A percentile compares a stretch with the other conserved stretches of the same genome.
Conservation (phyloP, 2,888 invertebrate genomes). For the Sipha maydis region DNA sequence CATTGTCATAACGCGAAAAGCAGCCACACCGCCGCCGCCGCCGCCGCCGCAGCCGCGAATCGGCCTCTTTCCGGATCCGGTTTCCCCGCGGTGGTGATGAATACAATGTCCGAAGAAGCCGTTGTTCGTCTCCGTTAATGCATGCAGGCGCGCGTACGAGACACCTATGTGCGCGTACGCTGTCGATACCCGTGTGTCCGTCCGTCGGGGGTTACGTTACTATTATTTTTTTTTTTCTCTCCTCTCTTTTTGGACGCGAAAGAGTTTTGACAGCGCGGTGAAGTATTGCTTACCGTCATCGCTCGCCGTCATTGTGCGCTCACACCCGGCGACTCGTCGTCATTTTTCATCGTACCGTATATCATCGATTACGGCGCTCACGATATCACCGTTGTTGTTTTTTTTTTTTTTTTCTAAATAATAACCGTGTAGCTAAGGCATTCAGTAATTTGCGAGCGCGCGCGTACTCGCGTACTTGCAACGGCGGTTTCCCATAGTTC, state of each 20-base stretch:
- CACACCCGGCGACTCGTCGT: not conserved
- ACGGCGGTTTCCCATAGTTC: too few species aligned
- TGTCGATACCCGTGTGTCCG: not conserved
- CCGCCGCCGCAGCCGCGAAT: not conserved
- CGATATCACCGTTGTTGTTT: too few species aligned
- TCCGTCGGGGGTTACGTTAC: not conserved
- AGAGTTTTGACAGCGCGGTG: slow-evolving; percentile 43
- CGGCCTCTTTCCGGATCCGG: slow-evolving; percentile 44
- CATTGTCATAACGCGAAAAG: not conserved
- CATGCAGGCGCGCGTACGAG: not conserved
- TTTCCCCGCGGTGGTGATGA: not conserved
- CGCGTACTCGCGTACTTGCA: too few species aligned
- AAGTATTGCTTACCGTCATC: slow-evolving; percentile 52
- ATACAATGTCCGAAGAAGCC: not conserved
- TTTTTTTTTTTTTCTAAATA: too few species aligned
- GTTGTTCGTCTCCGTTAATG: not conserved
- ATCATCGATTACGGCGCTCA: too few species aligned
- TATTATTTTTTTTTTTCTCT: not conserved
- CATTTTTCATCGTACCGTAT: not conserved
- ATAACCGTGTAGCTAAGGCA: too few species aligned
- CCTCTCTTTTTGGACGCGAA: not conserved
- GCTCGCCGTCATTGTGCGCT: not conserved
- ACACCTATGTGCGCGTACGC: too few species aligned
- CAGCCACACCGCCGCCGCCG: not conserved
- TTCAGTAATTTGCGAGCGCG: too few species aligned